Base-by-base conservation (phyloP, 2,113 vertebrate genomes). In the Ursus arctos region DNA sequence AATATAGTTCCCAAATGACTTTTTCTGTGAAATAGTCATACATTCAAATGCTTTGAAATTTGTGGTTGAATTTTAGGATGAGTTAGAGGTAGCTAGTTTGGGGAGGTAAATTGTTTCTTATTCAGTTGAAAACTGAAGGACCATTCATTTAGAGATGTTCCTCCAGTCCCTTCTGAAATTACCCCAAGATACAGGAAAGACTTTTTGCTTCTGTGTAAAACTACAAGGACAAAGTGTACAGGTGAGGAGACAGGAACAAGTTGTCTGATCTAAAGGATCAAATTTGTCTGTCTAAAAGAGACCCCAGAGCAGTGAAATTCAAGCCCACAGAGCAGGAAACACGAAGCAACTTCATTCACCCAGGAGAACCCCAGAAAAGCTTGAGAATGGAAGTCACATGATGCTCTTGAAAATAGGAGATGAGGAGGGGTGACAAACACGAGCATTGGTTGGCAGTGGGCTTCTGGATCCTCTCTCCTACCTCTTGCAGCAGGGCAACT, bases 1-100 rank as follows among this genome's bases (percentile, higher is more conserved):
- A 81, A 36, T 81, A 13, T 85, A 67, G 2, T 87, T 76, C 24
- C 59, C 67, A 65, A 93, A 71, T 55, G 33, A 81, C 31, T 43
- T 77, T 83, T 81, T 91, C 36, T 69, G 9, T 93, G 53, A 83
- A 61, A n/a, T 33, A 69, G 40, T 77, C 36, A 28, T 40, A 19
- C 21, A 21, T 95, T 91, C 36, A 87, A 74, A 81, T 49, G 59
- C 19, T 83, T 22, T 81, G 76, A 87, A 82, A 36, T 77, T 14
- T 53, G 40, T 86, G 59, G 13, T 55, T 91, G 82, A 61, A 24
- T 93, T 69, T 96, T 82, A 77, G 80, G 15, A 28, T 97, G 57
- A 55, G n/a, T 63, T 53, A 53, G 63, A 81, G 14, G 72, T 67
- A 67, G 57, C n/a, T 80, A 36, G 49, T 87, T 33, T n/a, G 57